Percentiles rank a stretch among this genome's conserved stretches.
Evolutionary conservation across 1,140 invertebrate species (phyloP).

Genomic region (Drosophila pseudoananassae): DNA sequence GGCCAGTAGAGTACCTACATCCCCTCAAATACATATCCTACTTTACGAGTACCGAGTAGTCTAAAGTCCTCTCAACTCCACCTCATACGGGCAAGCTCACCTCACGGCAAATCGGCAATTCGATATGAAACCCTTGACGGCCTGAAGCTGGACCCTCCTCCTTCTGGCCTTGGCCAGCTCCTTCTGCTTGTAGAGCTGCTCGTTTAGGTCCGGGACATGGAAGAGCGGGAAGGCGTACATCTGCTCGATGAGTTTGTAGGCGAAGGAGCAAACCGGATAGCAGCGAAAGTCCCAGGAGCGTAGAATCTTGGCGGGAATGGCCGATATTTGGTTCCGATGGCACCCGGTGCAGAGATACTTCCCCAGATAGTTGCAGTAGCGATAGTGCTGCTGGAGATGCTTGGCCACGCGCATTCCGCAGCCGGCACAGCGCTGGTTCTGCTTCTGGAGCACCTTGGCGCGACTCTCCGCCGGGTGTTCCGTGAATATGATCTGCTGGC

Average conservation of each 20-base stretch:
- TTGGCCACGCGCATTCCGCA: conserved; percentile 92
- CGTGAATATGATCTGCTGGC: conserved; percentile 94
- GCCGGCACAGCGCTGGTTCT: conserved; percentile 93
- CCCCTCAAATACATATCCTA: background rate
- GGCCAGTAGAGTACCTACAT: too few relatives aligned
- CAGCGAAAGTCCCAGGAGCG: conserved; percentile 86
- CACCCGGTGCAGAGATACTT: conserved; percentile 96
- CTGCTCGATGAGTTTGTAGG: conserved; percentile 90
- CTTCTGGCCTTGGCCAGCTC: conserved; percentile 87
- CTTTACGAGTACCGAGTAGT: background rate
- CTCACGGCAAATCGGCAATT: conserved; percentile 87
- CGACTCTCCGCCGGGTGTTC: conserved; percentile 88
- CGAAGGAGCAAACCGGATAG: conserved; percentile 93
- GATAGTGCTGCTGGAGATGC: conserved; percentile 89
- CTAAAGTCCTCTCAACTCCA: background rate
- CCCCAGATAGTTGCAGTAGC: conserved; percentile 94
- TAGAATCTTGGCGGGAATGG: conserved; percentile 92
- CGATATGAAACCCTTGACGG: conserved; percentile 89
- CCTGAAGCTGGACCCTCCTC: conserved; percentile 88
- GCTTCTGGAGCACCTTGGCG: conserved; percentile 88
- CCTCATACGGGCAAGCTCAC: conserved; percentile 83
- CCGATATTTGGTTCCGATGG: conserved; percentile 90
- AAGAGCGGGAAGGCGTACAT: conserved; percentile 93
- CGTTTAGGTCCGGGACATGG: conserved; percentile 89
- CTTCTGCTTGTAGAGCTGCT: conserved; percentile 87